Percentiles rank a stretch among this genome's conserved stretches.
These are phyloP conservation scores for Girardinichthys multiradiatus DNA, from an alignment of 2,113 vertebrate species.

Conservation along the genomic window DNA sequence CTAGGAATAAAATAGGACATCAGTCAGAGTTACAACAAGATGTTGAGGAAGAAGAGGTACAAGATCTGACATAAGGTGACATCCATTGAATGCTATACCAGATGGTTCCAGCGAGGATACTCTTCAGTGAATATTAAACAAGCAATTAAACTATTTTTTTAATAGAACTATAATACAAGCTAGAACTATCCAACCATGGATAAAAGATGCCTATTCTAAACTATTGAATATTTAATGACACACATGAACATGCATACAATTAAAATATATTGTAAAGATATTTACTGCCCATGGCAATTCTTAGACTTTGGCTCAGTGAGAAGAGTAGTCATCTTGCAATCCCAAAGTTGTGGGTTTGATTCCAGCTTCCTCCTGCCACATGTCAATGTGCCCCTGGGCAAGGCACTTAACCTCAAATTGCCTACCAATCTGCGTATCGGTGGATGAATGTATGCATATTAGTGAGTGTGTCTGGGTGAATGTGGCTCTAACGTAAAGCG, in stretches of 20 bases:
- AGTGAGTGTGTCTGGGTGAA: too few relatives aligned
- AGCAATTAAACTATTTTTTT: neutral
- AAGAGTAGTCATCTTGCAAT: too few relatives aligned
- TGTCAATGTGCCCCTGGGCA: too few relatives aligned
- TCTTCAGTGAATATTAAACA: neutral
- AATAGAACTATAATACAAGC: neutral
- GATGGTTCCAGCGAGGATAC: neutral
- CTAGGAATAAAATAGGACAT: conserved; percentile 20
- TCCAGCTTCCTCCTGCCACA: too few relatives aligned
- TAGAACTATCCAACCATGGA: neutral
- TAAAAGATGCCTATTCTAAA: neutral
- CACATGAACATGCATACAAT: neutral
- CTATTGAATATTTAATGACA: neutral
- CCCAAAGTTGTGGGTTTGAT: too few relatives aligned
- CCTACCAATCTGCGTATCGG: too few relatives aligned
- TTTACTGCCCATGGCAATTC: neutral
- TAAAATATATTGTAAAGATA: neutral
- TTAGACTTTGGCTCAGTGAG: too few relatives aligned
- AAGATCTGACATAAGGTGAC: neutral
- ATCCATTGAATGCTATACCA: neutral
- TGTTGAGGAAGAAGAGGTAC: neutral
- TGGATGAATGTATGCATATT: too few relatives aligned
- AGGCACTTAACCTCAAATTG: too few relatives aligned
- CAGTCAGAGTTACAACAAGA: neutral
- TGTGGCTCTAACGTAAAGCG: too few relatives aligned